Percentiles rank a stretch among this genome's conserved stretches.
Evolutionary conservation across 2,113 vertebrate species (phyloP).

Genomic region (Glaucidium brasilianum): DNA sequence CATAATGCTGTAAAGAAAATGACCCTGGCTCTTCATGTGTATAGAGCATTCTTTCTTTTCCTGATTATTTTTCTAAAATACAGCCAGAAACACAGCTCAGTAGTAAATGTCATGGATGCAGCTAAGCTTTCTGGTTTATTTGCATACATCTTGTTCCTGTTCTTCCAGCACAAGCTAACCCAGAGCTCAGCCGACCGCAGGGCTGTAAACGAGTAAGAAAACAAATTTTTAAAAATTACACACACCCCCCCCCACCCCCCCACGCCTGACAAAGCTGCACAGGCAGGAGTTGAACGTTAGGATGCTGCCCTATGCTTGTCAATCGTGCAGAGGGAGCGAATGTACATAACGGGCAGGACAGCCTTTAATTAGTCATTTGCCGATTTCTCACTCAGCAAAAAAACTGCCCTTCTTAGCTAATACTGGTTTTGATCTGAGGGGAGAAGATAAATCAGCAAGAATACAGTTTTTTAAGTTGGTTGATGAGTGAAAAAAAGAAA

Average conservation of each 20-base stretch:
- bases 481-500: conserved; percentile 51
- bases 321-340: background rate
- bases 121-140: background rate
- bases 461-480: background rate
- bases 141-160: background rate
- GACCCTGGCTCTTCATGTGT: background rate
- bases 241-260: no score
- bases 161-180: background rate
- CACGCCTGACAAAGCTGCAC: background rate
- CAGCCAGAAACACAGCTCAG: background rate
- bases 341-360: background rate
- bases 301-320: background rate
- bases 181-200: background rate
- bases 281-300: background rate
- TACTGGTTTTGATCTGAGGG: conserved; percentile 22
- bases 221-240: background rate
- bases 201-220: background rate
- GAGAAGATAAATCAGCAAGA: conserved; percentile 41
- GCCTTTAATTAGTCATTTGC: conserved; percentile 44
- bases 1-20: background rate
- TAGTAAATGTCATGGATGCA: background rate
- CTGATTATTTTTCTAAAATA: background rate
- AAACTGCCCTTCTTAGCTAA: background rate
- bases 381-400: conserved; percentile 33
- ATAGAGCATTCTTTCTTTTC: background rate